Evolutionary conservation across 2,888 invertebrate species (phyloP).

Genomic region (Thymelicus acteon): DNA sequence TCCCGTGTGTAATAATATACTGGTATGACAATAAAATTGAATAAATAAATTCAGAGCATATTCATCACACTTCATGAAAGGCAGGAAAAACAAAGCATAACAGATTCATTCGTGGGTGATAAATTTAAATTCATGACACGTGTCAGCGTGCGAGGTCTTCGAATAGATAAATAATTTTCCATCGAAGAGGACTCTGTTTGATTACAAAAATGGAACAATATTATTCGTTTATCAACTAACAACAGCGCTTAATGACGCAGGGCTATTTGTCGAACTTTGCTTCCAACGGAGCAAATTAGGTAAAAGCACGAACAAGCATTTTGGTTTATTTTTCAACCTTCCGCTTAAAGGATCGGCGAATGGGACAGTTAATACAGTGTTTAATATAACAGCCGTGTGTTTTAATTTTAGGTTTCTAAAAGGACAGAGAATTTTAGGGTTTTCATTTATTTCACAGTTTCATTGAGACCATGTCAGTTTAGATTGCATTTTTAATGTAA

Average conservation of each 20-base stretch:
- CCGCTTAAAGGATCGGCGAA: neutral
- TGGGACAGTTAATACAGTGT: neutral
- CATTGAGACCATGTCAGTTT: neutral
- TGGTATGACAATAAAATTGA: neutral
- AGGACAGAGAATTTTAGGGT: too few species aligned
- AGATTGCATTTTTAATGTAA: too few species aligned
- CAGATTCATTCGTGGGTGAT: conserved; percentile 18
- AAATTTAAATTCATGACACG: conserved; percentile 29
- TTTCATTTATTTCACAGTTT: neutral
- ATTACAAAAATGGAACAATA: conserved; percentile 23
- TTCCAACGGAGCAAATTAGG: neutral
- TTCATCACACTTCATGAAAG: neutral
- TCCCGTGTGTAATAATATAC: too few species aligned
- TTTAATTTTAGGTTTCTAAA: neutral
- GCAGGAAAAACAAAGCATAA: conserved; percentile 6
- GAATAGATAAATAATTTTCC: conserved; percentile 27
- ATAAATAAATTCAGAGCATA: neutral
- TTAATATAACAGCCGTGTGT: neutral
- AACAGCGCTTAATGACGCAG: neutral
- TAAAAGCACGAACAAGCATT: neutral
- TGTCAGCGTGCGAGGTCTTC: conserved; percentile 18
- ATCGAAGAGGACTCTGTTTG: conserved; percentile 12
- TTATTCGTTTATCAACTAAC: conserved; percentile 6
- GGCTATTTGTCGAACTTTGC: neutral
- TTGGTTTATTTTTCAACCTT: neutral